A percentile compares a stretch with the other conserved stretches of the same genome.
Conservation (phyloP, 2,888 invertebrate species). For the Lamellibrachia columna region DNA sequence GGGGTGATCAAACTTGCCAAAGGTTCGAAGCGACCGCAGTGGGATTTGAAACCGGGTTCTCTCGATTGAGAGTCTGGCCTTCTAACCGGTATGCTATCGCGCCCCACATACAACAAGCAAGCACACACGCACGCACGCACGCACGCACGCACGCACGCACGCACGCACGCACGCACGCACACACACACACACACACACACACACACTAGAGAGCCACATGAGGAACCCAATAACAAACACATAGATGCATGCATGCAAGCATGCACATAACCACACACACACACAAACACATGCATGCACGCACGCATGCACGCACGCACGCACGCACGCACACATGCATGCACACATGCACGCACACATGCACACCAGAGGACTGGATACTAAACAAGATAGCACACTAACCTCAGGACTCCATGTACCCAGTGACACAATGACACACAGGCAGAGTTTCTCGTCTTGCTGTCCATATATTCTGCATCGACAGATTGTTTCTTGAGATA, state of each 20-base stretch:
- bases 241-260: background rate
- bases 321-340: background rate
- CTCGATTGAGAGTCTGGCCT: too few species aligned
- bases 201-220: background rate
- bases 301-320: background rate
- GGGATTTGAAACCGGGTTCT: too few species aligned
- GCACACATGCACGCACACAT: background rate
- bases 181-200: background rate
- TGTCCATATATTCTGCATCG: conserved; percentile 57
- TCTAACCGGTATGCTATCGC: too few species aligned
- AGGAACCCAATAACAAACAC: background rate
- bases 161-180: too few species aligned
- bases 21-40: too few species aligned
- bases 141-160: too few species aligned
- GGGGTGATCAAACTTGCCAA: too few species aligned
- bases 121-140: too few species aligned
- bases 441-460: conserved; percentile 59
- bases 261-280: background rate
- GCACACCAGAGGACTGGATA: background rate
- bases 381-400: conserved; percentile 21
- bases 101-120: too few species aligned
- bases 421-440: conserved; percentile 63
- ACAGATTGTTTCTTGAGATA: conserved; percentile 63
- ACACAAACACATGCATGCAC: background rate
- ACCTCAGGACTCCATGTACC: conserved; percentile 64